A percentile compares a stretch with the other conserved stretches of the same genome.
Evolutionary conservation across 2,797 vertebrate genomes (phyloP).

Genomic region (Silurus aristotelis): DNA sequence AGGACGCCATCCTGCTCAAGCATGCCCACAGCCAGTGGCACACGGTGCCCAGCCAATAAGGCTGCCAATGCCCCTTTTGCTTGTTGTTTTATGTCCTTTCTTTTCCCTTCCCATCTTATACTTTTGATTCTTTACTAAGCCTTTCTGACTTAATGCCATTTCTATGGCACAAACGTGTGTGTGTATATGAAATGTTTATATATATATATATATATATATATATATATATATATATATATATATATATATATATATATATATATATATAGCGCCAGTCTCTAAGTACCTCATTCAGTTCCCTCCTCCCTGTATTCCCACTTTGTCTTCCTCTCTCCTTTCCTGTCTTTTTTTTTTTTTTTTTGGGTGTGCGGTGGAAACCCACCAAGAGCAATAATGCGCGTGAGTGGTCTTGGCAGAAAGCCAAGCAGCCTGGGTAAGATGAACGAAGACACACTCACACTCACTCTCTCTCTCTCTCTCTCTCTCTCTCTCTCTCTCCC

Average conservation of each 20-base stretch:
- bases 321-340: constrained; percentile 44
- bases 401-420: constrained; percentile 71
- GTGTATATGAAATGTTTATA: too few relatives aligned
- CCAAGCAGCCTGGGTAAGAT: constrained; percentile 70
- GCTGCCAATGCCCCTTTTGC: constrained; percentile 23
- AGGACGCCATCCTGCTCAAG: constrained; percentile 67
- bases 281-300: constrained; percentile 49
- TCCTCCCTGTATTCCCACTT: constrained; percentile 63
- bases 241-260: too few relatives aligned
- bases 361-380: constrained; percentile 60
- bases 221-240: too few relatives aligned
- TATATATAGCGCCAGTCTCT: constrained; percentile 4
- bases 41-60: constrained; percentile 38
- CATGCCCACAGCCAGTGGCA: constrained; percentile 67
- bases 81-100: not conserved
- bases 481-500: not conserved
- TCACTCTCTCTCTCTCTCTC: constrained; percentile 50
- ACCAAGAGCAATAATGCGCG: constrained; percentile 71
- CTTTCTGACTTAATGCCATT: constrained; percentile 36
- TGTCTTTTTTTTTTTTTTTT: constrained; percentile 51
- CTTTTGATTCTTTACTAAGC: constrained; percentile 17
- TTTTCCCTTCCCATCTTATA: not conserved
- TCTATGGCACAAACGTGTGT: not conserved
- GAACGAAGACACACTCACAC: constrained; percentile 44
- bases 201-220: too few relatives aligned